phyloP scores from a whole-genome alignment of 2,113 vertebrate species.

The Cepphus grylle region DNA sequence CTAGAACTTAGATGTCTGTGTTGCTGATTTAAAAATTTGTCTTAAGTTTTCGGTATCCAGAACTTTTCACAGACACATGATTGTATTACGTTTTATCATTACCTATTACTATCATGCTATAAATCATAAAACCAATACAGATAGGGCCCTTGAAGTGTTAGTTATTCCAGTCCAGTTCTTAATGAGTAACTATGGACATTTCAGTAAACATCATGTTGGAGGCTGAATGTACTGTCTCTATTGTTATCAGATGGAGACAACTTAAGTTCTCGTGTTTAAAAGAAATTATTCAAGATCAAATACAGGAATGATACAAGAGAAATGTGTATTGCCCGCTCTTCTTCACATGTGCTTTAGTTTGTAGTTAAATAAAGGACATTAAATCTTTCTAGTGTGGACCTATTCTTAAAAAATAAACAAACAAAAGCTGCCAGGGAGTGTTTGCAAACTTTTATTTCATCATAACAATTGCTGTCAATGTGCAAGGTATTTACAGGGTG shows the following conservation, averaged over 20 bases:
- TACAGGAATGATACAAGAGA: neutral
- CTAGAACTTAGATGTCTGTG: accelerated
- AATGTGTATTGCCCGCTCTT: neutral
- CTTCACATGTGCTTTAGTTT: neutral
- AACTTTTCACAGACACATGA: neutral
- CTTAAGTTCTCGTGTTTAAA: neutral
- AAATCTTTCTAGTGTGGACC: neutral
- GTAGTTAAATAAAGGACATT: neutral
- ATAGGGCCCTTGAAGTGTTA: neutral
- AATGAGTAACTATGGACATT: neutral
- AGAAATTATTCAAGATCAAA: neutral
- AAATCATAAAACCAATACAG: neutral
- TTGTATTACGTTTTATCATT: neutral
- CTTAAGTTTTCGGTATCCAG: neutral
- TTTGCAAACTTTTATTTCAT: neutral
- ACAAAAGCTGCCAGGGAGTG: neutral
- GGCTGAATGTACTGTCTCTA: neutral
- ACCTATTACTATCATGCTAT: neutral
- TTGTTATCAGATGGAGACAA: neutral
- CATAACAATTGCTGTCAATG: neutral
- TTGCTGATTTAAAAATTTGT: neutral
- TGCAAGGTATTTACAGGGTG: conserved; percentile 2
- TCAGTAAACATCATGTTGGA: neutral
- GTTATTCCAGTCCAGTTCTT: neutral
- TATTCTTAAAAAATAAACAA: neutral